Evolutionary conservation across 2,113 vertebrate genomes (phyloP).

Genomic region (Python bivittatus): DNA sequence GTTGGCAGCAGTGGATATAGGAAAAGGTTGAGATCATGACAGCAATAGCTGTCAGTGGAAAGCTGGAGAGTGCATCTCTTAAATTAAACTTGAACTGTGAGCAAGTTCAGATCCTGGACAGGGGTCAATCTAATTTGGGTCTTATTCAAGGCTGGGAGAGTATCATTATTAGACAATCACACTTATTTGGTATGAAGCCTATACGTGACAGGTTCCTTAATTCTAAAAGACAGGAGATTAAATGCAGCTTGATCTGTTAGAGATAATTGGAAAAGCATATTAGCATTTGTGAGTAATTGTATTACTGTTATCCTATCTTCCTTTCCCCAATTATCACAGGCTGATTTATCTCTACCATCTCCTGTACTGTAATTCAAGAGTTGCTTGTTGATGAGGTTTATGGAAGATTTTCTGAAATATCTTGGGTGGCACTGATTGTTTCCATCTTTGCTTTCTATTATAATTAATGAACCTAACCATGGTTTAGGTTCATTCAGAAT

Average conservation of each 20-base stretch:
- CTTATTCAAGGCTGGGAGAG: neutral
- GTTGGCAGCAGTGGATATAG: neutral
- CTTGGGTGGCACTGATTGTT: neutral
- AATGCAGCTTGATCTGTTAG: neutral
- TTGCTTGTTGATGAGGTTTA: neutral
- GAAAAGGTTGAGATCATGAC: neutral
- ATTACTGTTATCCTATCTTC: neutral
- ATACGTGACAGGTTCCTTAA: neutral
- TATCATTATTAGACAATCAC: neutral
- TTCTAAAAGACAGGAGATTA: neutral
- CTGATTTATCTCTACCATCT: slow-evolving; percentile 34
- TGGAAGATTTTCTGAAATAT: neutral
- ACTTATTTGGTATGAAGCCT: neutral
- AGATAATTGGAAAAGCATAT: slow-evolving; percentile 35
- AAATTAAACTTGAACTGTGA: neutral
- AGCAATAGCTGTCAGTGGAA: neutral
- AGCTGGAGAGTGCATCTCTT: neutral
- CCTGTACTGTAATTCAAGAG: neutral
- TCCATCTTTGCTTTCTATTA: neutral
- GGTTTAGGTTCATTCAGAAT: neutral
- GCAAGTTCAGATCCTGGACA: neutral
- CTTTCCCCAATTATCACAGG: neutral
- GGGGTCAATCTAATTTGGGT: neutral
- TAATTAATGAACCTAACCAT: neutral
- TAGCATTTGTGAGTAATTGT: neutral